Evolutionary conservation across 2,113 vertebrate species (phyloP).

Genomic region (Gadus chalcogrammus): DNA sequence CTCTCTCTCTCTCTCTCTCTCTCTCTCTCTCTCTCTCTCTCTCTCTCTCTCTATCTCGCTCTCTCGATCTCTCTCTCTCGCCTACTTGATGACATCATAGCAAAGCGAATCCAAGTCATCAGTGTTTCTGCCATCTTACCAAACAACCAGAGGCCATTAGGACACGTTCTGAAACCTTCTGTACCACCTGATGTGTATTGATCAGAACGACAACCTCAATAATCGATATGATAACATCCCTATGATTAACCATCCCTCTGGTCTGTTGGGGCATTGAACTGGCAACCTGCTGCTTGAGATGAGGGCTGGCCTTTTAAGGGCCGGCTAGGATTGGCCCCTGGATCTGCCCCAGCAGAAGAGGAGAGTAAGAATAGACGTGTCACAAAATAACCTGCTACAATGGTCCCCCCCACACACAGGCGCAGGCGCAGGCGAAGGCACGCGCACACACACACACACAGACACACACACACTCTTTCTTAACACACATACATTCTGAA

Average conservation of each 20-base stretch:
- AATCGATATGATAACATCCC: too few species aligned
- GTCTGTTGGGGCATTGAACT: constrained; percentile 18
- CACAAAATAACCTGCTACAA: constrained; percentile 48
- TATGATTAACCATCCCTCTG: not conserved
- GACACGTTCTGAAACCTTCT: too few species aligned
- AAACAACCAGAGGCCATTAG: too few species aligned
- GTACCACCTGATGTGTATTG: too few species aligned
- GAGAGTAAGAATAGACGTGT: constrained; percentile 73
- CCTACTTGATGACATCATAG: too few species aligned
- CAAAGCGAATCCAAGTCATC: too few species aligned
- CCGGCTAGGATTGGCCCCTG: constrained; percentile 63
- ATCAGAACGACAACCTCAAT: too few species aligned
- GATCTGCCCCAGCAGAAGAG: constrained; percentile 72
- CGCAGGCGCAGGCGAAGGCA: constrained; percentile 18
- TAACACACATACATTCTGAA: not conserved
- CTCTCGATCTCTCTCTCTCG: too few species aligned
- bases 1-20: too few species aligned
- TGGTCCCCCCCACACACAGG: not conserved
- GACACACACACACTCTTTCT: not conserved
- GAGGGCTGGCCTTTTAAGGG: constrained; percentile 76
- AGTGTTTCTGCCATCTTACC: too few species aligned
- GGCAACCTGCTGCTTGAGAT: constrained; percentile 61
- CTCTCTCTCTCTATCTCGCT: too few species aligned
- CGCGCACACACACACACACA: not conserved
- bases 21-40: too few species aligned